Conservation (phyloP, 2,113 vertebrate species). For the Hippocampus zosterae region DNA sequence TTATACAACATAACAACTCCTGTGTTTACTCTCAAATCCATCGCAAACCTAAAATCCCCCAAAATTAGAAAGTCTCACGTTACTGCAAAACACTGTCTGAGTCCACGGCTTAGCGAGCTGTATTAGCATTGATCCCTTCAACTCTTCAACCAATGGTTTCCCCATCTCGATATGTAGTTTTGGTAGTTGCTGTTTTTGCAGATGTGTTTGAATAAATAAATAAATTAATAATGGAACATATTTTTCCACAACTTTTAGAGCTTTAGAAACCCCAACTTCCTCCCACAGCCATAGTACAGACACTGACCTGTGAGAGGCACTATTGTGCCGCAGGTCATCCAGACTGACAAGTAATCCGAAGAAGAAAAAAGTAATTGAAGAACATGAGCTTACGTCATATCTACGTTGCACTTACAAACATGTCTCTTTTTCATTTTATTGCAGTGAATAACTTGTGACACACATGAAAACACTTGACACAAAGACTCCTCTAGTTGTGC, state of each 20-base stretch:
- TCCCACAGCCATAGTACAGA: not conserved
- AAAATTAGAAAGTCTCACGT: slow-evolving; percentile 55
- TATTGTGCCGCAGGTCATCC: not conserved
- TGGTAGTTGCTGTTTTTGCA: not conserved
- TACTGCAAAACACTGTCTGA: slow-evolving; percentile 63
- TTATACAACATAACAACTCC: slow-evolving; percentile 46
- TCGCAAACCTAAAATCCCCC: slow-evolving; percentile 53
- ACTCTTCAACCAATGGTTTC: slow-evolving; percentile 22
- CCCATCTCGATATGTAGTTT: not conserved
- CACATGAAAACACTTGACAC: not conserved
- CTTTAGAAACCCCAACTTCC: not conserved
- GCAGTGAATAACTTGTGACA: not conserved
- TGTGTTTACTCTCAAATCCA: slow-evolving; percentile 54
- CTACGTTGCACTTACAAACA: too few relatives aligned
- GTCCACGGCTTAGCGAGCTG: slow-evolving; percentile 17
- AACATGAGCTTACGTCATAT: not conserved
- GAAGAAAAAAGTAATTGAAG: not conserved
- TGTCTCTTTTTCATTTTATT: not conserved
- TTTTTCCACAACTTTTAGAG: not conserved
- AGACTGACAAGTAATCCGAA: not conserved
- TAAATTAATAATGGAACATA: not conserved
- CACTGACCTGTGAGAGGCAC: not conserved
- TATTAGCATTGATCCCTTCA: slow-evolving; percentile 40
- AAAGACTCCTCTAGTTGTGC: too few relatives aligned
- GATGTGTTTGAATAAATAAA: not conserved